A percentile compares a stretch with the other conserved stretches of the same genome.
These are phyloP conservation scores for Polypedilum pembai DNA, from an alignment of 1,140 invertebrate species.

Conservation along the genomic window DNA sequence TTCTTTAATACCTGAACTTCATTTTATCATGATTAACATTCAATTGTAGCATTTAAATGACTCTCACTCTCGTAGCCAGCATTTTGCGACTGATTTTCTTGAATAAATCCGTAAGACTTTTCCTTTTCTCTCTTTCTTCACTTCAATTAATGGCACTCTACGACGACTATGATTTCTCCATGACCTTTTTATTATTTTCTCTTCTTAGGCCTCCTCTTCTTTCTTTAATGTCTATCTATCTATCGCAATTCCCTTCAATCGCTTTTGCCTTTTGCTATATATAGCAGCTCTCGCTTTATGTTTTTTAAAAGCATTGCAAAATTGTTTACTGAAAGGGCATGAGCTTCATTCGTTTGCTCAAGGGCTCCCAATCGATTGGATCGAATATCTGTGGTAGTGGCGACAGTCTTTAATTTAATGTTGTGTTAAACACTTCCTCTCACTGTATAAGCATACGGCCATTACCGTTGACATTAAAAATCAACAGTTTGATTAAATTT, in stretches of 20 bases:
- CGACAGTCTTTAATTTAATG: too few species aligned
- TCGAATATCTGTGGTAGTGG: too few species aligned
- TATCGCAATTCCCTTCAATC: not conserved
- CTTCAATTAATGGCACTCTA: not conserved
- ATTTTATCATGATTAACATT: conserved; percentile 25
- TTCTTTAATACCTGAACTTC: conserved; percentile 5
- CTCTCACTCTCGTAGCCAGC: not conserved
- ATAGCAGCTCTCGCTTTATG: too few species aligned
- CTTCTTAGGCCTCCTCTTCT: not conserved
- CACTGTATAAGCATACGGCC: too few species aligned
- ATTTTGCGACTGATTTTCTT: not conserved
- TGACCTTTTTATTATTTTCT: conserved; percentile 10
- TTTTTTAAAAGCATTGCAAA: too few species aligned
- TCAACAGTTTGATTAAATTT: not conserved
- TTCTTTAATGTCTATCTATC: not conserved
- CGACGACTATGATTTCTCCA: conserved; percentile 21
- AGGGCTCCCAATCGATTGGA: too few species aligned
- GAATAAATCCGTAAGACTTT: not conserved
- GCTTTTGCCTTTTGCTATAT: too few species aligned
- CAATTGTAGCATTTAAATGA: conserved; percentile 24
- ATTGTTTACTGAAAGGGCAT: too few species aligned
- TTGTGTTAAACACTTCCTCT: too few species aligned
- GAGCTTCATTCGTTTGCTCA: not conserved
- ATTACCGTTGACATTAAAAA: not conserved
- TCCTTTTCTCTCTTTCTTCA: not conserved